Conservation (phyloP, 92 coral and sea anemone genomes). For the Nematostella vectensis region DNA sequence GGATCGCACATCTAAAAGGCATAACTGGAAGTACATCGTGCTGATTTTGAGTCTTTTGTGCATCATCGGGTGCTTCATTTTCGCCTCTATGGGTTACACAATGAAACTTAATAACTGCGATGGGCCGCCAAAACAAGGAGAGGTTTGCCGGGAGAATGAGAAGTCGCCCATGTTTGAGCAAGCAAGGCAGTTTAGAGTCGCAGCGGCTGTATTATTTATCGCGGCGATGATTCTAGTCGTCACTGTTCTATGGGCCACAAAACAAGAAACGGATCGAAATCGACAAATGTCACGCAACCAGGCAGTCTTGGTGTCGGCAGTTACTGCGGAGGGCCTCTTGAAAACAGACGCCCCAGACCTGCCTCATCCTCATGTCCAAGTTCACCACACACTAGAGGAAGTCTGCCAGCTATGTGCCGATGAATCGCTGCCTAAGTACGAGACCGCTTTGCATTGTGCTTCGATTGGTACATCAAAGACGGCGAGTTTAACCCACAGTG, state of each 20-base stretch:
- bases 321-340: constrained; percentile 18
- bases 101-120: constrained; percentile 20
- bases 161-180: constrained; percentile 6
- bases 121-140: background rate
- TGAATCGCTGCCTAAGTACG: constrained; percentile 15
- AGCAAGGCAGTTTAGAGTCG: constrained; percentile 18
- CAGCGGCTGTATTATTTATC: constrained; percentile 18
- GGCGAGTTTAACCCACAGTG: background rate
- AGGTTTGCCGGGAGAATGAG: background rate
- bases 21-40: constrained; percentile 1
- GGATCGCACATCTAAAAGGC: no score
- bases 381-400: constrained; percentile 13
- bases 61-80: constrained; percentile 13
- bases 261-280: constrained; percentile 5
- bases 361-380: constrained; percentile 14
- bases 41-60: constrained; percentile 14
- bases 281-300: background rate
- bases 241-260: constrained; percentile 12
- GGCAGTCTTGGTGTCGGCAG: constrained; percentile 9
- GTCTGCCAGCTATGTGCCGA: background rate
- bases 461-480: background rate
- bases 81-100: constrained; percentile 24
- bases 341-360: constrained; percentile 17
- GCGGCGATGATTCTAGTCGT: constrained; percentile 12
- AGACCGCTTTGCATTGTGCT: constrained; percentile 3